Percentiles rank a stretch among this genome's conserved stretches.
Evolutionary conservation across 1,140 invertebrate genomes (phyloP).

Genomic region (Drosophila insularis): DNA sequence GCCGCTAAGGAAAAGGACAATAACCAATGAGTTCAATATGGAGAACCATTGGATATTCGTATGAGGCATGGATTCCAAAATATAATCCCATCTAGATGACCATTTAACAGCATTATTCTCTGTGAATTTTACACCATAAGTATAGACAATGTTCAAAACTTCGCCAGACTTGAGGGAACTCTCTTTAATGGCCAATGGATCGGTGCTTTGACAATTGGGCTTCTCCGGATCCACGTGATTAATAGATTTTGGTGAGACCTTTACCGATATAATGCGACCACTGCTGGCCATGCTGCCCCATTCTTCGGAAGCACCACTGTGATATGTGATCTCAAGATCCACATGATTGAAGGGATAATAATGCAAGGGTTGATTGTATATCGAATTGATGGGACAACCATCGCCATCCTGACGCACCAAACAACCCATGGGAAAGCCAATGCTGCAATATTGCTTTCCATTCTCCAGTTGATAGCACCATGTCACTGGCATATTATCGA

Average conservation of each 20-base stretch:
- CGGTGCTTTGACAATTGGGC: slow-evolving; percentile 84
- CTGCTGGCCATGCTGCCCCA: slow-evolving; percentile 92
- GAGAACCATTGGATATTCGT: slow-evolving; percentile 99
- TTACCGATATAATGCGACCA: slow-evolving; percentile 93
- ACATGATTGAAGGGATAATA: slow-evolving; percentile 99
- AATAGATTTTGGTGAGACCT: slow-evolving; percentile 91
- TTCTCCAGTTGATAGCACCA: slow-evolving; percentile 95
- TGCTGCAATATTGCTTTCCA: slow-evolving; percentile 92
- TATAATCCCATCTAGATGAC: slow-evolving; percentile 99
- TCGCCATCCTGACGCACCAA: slow-evolving; percentile 84
- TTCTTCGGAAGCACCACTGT: slow-evolving; percentile 92
- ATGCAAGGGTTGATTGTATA: slow-evolving; percentile 86
- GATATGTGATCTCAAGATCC: slow-evolving; percentile 95
- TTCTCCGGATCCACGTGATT: slow-evolving; percentile 84
- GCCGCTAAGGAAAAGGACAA: slow-evolving; percentile 95
- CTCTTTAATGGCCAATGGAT: slow-evolving; percentile 88
- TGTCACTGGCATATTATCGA: slow-evolving; percentile 98
- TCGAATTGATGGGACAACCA: slow-evolving; percentile 82
- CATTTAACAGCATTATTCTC: slow-evolving; percentile 95
- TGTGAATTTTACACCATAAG: slow-evolving; percentile 93
- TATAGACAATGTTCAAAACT: slow-evolving; percentile 89
- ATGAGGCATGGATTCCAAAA: slow-evolving; percentile 98
- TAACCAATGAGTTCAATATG: slow-evolving; percentile 94
- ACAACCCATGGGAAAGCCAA: slow-evolving; percentile 99
- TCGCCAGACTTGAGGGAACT: slow-evolving; percentile 83